A percentile compares a stretch with the other conserved stretches of the same genome.
phyloP scores from a whole-genome alignment of 2,888 invertebrate species.

The Apotomis turbidana region DNA sequence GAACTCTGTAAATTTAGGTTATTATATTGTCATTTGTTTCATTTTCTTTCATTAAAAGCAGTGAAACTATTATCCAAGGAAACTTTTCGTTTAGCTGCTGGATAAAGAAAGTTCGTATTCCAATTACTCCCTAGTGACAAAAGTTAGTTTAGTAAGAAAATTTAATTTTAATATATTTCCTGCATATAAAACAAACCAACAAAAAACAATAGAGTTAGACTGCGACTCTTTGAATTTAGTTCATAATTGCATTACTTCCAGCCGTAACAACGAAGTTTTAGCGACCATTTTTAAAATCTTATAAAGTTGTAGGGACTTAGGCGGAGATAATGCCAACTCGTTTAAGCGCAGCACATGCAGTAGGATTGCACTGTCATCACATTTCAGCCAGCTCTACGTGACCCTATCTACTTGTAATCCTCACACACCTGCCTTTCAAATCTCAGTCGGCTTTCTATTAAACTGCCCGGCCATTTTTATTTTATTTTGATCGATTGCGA shows the following conservation, averaged over 20 bases:
- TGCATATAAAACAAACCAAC: background rate
- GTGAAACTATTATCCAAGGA: constrained; percentile 4
- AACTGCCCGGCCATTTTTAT: constrained; percentile 42
- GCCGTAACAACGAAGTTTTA: constrained; percentile 9
- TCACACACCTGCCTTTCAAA: constrained; percentile 77
- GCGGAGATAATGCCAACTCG: constrained; percentile 56
- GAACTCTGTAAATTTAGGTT: constrained; percentile 1
- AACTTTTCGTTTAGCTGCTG: constrained; percentile 19
- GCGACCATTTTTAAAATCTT: constrained; percentile 24
- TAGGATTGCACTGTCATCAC: constrained; percentile 78
- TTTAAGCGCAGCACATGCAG: constrained; percentile 63
- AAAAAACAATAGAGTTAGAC: background rate
- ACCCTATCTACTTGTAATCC: constrained; percentile 77
- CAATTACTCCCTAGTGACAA: constrained; percentile 21
- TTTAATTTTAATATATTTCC: constrained; percentile 5
- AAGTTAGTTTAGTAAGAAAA: constrained; percentile 20
- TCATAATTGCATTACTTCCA: background rate
- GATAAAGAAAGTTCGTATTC: constrained; percentile 19
- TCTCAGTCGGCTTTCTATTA: constrained; percentile 44
- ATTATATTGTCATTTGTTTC: constrained; percentile 1
- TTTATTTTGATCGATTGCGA: constrained; percentile 41
- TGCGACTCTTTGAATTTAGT: background rate
- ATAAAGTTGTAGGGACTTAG: constrained; percentile 48
- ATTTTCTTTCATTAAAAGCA: constrained; percentile 1
- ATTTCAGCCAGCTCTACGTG: constrained; percentile 73